Evolutionary conservation across 35 echinoderm and acorn worm genomes (phyloP).

Genomic region (Heliocidaris tuberculata): DNA sequence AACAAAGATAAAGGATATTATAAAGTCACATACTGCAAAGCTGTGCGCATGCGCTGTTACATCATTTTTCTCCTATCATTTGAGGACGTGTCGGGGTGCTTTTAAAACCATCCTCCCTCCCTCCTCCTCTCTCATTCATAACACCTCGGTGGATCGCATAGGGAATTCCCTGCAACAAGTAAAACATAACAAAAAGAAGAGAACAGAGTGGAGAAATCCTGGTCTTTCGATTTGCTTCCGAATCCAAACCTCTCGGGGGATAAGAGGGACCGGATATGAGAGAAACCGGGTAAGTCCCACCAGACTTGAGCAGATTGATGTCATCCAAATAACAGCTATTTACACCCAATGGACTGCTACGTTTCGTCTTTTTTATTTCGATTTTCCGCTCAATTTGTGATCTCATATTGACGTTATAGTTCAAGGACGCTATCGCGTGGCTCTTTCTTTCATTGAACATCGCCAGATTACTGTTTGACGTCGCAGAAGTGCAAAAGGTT

Average conservation of each 20-base stretch:
- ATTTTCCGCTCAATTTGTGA: constrained; percentile 11
- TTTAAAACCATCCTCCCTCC: not conserved
- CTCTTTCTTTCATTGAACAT: not conserved
- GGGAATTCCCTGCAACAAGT: not conserved
- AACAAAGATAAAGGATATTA: too few species aligned
- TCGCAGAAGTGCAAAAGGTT: not conserved
- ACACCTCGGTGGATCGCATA: not conserved
- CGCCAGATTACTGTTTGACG: not conserved
- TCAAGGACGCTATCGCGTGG: not conserved
- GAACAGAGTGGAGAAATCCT: not conserved
- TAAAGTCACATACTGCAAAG: too few species aligned
- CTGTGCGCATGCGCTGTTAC: not conserved
- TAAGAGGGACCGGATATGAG: not conserved
- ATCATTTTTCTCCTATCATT: not conserved
- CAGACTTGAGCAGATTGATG: not conserved
- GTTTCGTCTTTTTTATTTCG: not conserved
- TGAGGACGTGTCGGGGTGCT: not conserved
- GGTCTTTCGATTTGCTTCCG: not conserved
- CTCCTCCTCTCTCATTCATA: not conserved
- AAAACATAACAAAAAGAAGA: not conserved
- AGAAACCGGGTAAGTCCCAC: not conserved
- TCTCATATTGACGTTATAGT: not conserved
- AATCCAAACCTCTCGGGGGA: not conserved
- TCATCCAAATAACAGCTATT: not conserved
- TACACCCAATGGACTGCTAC: not conserved